Evolutionary conservation across 2,797 vertebrate species (phyloP).

Genomic region (Falco columbarius): DNA sequence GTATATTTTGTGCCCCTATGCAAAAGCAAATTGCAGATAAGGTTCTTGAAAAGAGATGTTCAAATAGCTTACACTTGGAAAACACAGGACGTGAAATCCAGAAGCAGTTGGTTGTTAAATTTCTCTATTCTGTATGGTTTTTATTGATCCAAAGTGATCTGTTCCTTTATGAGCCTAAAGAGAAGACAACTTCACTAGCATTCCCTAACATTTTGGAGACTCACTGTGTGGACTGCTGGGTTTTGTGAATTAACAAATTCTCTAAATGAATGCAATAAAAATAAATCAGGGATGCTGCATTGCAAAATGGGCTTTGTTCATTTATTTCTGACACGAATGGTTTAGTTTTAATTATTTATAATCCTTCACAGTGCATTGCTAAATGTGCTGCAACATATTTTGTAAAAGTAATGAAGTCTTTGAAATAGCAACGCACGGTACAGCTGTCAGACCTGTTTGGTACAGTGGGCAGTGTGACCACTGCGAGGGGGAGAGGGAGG

Average conservation of each 20-base stretch:
- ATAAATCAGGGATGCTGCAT: conserved; percentile 62
- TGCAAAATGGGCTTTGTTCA: conserved; percentile 61
- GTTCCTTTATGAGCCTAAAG: neutral
- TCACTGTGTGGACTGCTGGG: neutral
- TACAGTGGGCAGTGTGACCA: neutral
- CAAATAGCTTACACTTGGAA: neutral
- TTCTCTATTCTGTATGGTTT: neutral
- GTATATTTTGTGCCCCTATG: conserved; percentile 2
- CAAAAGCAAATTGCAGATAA: neutral
- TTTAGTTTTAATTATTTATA: conserved; percentile 73
- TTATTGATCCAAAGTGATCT: neutral
- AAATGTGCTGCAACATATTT: conserved; percentile 52
- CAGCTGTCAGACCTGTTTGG: neutral
- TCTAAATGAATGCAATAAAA: conserved; percentile 51
- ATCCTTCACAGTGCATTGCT: conserved; percentile 24
- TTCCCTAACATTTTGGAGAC: neutral
- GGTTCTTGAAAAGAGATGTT: neutral
- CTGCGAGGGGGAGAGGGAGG: neutral
- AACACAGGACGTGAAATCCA: neutral
- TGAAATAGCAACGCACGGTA: neutral
- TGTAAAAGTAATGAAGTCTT: conserved; percentile 36
- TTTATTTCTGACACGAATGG: conserved; percentile 70
- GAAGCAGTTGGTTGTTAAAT: neutral
- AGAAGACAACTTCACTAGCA: neutral
- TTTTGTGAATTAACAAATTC: conserved; percentile 52